A percentile compares a stretch with the other conserved stretches of the same genome.
Conservation (phyloP, 2,888 invertebrate species). For the Chloroclystis v-ata region DNA sequence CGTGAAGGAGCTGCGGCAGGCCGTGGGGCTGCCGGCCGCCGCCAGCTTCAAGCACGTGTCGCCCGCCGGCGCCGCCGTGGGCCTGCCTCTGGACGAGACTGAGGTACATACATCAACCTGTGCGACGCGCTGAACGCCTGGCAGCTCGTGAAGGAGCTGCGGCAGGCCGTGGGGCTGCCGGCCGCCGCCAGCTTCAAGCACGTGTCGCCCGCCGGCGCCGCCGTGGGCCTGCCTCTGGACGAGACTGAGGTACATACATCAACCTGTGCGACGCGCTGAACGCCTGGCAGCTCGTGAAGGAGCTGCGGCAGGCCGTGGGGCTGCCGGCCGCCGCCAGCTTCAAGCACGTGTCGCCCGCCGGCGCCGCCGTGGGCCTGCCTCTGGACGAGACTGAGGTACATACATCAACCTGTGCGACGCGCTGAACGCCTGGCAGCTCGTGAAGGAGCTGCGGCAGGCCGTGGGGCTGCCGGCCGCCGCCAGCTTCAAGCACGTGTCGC, state of each 20-base stretch:
- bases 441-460: constrained; percentile 89
- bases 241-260: constrained; percentile 76
- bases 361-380: constrained; percentile 94
- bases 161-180: constrained; percentile 86
- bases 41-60: constrained; percentile 99
- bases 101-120: constrained; percentile 88
- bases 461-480: constrained; percentile 93
- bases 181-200: constrained; percentile 99
- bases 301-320: constrained; percentile 86
- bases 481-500: constrained; percentile 99
- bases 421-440: constrained; percentile 97
- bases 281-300: constrained; percentile 96
- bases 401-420: constrained; percentile 98
- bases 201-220: constrained; percentile 98
- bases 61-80: constrained; percentile 98
- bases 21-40: constrained; percentile 91
- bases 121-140: constrained; percentile 98
- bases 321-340: constrained; percentile 97
- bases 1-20: constrained; percentile 90
- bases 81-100: constrained; percentile 82
- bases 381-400: constrained; percentile 65
- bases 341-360: constrained; percentile 99
- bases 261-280: constrained; percentile 98
- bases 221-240: constrained; percentile 89
- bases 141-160: constrained; percentile 95